Evolutionary conservation across 2,113 vertebrate species (phyloP), one percentile per base, ranked within the genome.

Genomic region (Scatophagus argus): DNA sequence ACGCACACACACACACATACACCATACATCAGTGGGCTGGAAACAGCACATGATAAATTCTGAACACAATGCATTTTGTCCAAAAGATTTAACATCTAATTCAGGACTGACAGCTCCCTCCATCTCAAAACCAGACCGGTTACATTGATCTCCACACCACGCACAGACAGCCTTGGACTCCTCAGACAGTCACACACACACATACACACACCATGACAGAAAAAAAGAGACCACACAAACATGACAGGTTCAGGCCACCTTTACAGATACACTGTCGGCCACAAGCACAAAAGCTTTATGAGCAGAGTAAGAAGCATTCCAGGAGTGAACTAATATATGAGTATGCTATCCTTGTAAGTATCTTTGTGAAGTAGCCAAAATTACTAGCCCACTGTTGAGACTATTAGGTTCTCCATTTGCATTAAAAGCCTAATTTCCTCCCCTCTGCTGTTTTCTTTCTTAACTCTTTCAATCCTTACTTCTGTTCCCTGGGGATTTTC

Each of bases 61-160:
- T 92, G 91, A 94, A 93, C 91, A 93, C 91, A 94, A 94, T 93
- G 93, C 93, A 92, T 93, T 94, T 94, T 94, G 93, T 94, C 93
- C 90, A 91, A 95, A 95, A 95, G 94, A 95, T 95, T 95, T 95
- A 95, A 95, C 94, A 95, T 95, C 94, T 95, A 94, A 94, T 94
- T 95, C 93, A 94, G 84, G 71, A 71, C 84, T 93, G 94, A 95
- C 94, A 95, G 90, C 88, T 91, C 83, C 72, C 68, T 93, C 92
- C 91, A 94, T 93, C 94, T 93, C 80, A 69, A 55, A 70, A 66
- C 73, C 86, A 82, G 85, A 81, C 82, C 38, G 49, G 71, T 82
- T 69, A 90, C 85, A 94, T 93, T 94, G 93, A 93, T 94, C 91
- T 91, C 76, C 83, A 75, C 78, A 64, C 74, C 76, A 79, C 69